phyloP scores from a whole-genome alignment of 2,888 invertebrate species.

The Epiperipatus broadwayi region DNA sequence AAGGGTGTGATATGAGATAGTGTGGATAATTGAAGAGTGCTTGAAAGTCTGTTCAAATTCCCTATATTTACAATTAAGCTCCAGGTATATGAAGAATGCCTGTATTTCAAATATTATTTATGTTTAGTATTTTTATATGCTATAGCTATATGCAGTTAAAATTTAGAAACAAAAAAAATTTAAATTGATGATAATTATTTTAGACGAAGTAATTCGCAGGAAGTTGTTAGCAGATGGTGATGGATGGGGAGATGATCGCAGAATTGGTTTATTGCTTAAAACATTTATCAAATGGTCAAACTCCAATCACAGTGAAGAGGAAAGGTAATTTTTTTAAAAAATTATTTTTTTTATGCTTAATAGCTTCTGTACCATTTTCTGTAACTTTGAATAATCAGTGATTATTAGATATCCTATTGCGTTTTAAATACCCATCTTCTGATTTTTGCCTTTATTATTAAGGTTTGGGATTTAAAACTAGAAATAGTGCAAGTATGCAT shows the following conservation, averaged over 20 bases:
- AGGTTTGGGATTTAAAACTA: too few species aligned
- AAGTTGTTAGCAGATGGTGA: constrained; percentile 85
- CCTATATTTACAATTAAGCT: too few species aligned
- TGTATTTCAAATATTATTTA: too few species aligned
- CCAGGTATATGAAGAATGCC: too few species aligned
- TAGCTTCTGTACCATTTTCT: background rate
- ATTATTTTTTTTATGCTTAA: constrained; percentile 10
- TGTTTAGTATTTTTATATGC: constrained; percentile 22
- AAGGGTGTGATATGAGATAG: too few species aligned
- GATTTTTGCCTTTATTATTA: too few species aligned
- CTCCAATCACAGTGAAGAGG: constrained; percentile 20
- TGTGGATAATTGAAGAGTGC: too few species aligned
- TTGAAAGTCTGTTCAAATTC: too few species aligned
- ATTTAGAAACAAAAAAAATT: too few species aligned
- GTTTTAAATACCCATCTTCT: too few species aligned
- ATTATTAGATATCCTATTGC: too few species aligned
- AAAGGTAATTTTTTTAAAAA: constrained; percentile 20
- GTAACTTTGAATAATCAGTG: constrained; percentile 15
- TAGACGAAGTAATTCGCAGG: constrained; percentile 82
- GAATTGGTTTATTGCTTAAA: constrained; percentile 64
- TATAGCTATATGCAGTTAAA: background rate
- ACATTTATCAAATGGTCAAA: constrained; percentile 34
- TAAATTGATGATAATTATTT: constrained; percentile 21
- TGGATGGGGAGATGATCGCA: constrained; percentile 83
- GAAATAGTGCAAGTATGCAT: too few species aligned